Base-by-base conservation (phyloP, 2,888 invertebrate species). In the Cotesia congregata region DNA sequence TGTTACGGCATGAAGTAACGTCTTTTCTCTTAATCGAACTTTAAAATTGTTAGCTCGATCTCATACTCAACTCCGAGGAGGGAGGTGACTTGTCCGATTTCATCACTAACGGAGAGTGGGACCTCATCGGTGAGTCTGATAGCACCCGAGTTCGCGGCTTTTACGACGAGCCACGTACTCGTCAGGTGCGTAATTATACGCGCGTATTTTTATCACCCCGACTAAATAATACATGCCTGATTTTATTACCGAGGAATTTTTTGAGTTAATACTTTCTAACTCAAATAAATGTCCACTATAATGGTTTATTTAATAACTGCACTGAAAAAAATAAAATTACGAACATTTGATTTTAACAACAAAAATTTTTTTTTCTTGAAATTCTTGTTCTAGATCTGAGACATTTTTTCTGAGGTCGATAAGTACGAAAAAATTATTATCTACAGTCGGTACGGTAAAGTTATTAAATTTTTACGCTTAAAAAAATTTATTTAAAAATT, bases 61-160 rank as follows among this genome's bases (percentile, higher is more conserved):
- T 99, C 91, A 94, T 96, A 91, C 94, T 98, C 90, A 97, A 98
- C 91, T 96, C 96, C 88, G 95, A 96, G 89, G 94, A 94, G 85
- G 97, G 97, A 84, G 98, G 98, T 83, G 99, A 99, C 92, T 93
- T 97, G 86, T 95, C 97, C 86, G 97, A 96, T 92, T 99, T 98
- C 93, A 98, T 99, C 90, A 96, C 96, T 86, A 99, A 99, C 90
- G 99, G 99, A 87, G 99, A 99, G 92, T 99, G 99, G 98, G 97
- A 98, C 91, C 93, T 99, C 89, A 94, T 99, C 92, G 98, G 98
- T 98, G 91, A 94, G 95, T 90, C 83, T 84, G 79, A 84, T 67
- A 74, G 77, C 77, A 77, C 77, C 74, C 77, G 77, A 77, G 74
- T 74, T 77, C 74, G 74, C 74, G 77, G 77, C 77, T 77, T 77